A percentile compares a stretch with the other conserved stretches of the same genome.
Evolutionary conservation across 2,113 vertebrate species (phyloP).

Genomic region (Myiozetetes cayanensis): DNA sequence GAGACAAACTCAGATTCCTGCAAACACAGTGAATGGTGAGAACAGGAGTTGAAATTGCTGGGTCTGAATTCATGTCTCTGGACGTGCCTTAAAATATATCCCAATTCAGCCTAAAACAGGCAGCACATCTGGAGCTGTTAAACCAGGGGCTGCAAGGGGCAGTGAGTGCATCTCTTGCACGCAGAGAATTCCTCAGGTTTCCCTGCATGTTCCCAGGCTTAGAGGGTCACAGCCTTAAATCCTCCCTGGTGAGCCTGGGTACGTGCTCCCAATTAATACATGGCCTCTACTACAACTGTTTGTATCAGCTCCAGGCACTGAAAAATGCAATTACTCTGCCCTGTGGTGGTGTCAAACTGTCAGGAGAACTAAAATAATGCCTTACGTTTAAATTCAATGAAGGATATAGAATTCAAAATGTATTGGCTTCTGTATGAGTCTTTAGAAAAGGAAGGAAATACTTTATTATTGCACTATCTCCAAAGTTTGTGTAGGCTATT

Average conservation of each 20-base stretch:
- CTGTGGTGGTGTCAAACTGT: not conserved
- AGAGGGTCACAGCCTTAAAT: not conserved
- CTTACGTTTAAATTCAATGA: rapidly evolving
- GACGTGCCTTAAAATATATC: not conserved
- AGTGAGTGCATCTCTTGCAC: not conserved
- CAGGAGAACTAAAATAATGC: not conserved
- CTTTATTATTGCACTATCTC: not conserved
- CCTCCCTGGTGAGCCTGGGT: not conserved
- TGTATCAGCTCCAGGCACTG: not conserved
- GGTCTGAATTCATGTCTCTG: not conserved
- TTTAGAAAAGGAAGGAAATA: not conserved
- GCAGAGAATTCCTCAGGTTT: not conserved
- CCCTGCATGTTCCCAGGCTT: not conserved
- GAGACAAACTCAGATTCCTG: not conserved
- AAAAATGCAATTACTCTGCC: not conserved
- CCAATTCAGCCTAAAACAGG: not conserved
- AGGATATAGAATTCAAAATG: rapidly evolving
- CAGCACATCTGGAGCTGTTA: not conserved
- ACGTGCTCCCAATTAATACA: not conserved
- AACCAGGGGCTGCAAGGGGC: rapidly evolving
- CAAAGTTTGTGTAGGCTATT: not conserved
- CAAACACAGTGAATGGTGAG: rapidly evolving
- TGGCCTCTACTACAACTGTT: not conserved
- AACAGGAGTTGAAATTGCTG: rapidly evolving
- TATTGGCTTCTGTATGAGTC: not conserved